phyloP scores from a whole-genome alignment of 1,140 invertebrate genomes.

The Apocrypta bakeri region DNA sequence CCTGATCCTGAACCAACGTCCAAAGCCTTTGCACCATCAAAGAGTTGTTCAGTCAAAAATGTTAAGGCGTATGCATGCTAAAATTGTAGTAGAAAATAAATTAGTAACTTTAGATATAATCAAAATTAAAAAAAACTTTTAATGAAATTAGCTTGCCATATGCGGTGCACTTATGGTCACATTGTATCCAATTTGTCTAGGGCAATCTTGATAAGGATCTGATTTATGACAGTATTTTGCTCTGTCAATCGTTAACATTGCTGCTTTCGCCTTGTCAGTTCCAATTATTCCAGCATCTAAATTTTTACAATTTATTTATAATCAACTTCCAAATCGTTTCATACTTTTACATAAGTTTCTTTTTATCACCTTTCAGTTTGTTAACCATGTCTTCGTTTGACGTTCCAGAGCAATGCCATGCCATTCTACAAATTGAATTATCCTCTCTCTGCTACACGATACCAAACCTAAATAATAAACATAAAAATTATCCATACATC shows the following conservation, averaged over 20 bases:
- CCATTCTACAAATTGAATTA: constrained; percentile 58
- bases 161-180: constrained; percentile 98
- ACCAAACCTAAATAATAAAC: neutral
- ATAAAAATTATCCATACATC: neutral
- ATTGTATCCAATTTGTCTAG: constrained; percentile 90
- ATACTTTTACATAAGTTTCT: constrained; percentile 42
- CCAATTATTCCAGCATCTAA: constrained; percentile 92
- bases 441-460: neutral
- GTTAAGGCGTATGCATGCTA: constrained; percentile 74
- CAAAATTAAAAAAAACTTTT: constrained; percentile 12
- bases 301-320: constrained; percentile 14
- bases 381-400: constrained; percentile 69
- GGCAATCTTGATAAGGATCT: constrained; percentile 91
- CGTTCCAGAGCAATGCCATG: constrained; percentile 70
- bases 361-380: constrained; percentile 66
- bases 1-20: constrained; percentile 85
- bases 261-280: constrained; percentile 83
- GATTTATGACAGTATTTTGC: constrained; percentile 83
- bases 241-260: constrained; percentile 92
- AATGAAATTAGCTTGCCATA: constrained; percentile 82
- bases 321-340: neutral
- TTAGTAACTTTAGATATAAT: constrained; percentile 9
- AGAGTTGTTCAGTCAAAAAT: constrained; percentile 66
- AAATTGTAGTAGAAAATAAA: constrained; percentile 12
- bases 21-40: constrained; percentile 74